Percentiles rank a stretch among this genome's conserved stretches.
Conservation (phyloP, 2,888 invertebrate species). For the Drosophila paranaensis region DNA sequence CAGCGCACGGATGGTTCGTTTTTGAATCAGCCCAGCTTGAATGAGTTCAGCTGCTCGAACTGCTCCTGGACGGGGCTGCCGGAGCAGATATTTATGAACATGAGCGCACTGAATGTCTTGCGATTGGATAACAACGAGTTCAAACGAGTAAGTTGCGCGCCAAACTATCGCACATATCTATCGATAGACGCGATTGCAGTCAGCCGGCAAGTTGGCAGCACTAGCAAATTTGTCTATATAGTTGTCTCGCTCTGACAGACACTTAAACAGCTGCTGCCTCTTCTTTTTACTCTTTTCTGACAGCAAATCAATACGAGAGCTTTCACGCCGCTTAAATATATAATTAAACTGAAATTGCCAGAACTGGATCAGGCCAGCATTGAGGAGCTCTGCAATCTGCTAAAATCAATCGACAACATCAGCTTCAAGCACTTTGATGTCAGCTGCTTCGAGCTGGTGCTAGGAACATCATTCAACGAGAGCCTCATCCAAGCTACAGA, state of each 20-base stretch:
- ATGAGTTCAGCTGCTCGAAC: conserved; percentile 82
- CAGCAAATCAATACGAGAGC: conserved; percentile 84
- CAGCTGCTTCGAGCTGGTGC: conserved; percentile 83
- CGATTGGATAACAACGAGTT: conserved; percentile 83
- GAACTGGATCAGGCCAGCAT: conserved; percentile 79
- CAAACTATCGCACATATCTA: conserved; percentile 28
- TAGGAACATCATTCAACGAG: conserved; percentile 83
- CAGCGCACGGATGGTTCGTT: conserved; percentile 79
- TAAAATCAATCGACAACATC: conserved; percentile 83
- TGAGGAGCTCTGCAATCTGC: conserved; percentile 81
- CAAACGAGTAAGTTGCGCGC: conserved; percentile 74
- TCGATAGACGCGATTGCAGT: conserved; percentile 44
- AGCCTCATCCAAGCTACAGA: conserved; percentile 82
- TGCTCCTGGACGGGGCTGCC: conserved; percentile 83
- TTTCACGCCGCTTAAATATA: conserved; percentile 82
- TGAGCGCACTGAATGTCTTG: conserved; percentile 80
- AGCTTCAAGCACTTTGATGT: conserved; percentile 83
- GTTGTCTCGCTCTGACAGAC: conserved; percentile 50
- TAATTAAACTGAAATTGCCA: conserved; percentile 83
- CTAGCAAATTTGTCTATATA: conserved; percentile 19
- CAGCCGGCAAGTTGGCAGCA: conserved; percentile 45
- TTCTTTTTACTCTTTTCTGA: conserved; percentile 34
- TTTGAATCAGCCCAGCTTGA: conserved; percentile 80
- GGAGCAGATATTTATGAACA: conserved; percentile 82
- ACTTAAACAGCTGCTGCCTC: conserved; percentile 13